A percentile compares a stretch with the other conserved stretches of the same genome.
These are phyloP conservation scores for Sorex araneus DNA, from an alignment of 2,113 vertebrate species.

Conservation along the genomic window DNA sequence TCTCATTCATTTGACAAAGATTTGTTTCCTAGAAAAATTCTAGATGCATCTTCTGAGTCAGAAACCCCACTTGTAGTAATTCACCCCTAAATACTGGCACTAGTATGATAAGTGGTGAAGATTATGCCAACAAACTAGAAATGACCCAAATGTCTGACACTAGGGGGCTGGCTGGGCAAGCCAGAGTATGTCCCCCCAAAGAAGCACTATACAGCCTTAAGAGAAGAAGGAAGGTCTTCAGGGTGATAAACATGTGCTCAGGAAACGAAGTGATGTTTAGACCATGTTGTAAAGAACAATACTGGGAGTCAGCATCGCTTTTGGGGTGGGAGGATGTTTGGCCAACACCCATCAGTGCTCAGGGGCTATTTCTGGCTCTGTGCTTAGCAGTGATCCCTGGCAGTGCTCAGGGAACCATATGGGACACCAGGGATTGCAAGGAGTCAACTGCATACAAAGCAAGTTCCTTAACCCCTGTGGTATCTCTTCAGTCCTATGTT, in stretches of 20 bases:
- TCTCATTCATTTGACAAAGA: constrained; percentile 51
- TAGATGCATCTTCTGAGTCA: constrained; percentile 38
- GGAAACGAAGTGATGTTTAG: neutral
- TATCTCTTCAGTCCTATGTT: too few species aligned
- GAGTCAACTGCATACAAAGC: too few species aligned
- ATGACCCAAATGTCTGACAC: neutral
- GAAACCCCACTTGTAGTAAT: constrained; percentile 57
- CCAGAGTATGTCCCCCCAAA: neutral
- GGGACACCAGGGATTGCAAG: too few species aligned
- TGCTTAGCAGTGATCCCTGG: too few species aligned
- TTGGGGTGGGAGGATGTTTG: too few species aligned
- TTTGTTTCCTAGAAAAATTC: constrained; percentile 68
- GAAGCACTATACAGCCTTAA: neutral
- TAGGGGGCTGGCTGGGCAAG: neutral
- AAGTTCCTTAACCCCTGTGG: too few species aligned
- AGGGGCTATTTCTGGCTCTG: too few species aligned
- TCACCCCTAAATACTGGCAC: neutral
- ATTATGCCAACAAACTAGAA: constrained; percentile 1
- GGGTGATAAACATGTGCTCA: neutral
- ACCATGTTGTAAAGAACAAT: neutral
- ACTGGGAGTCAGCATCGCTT: too few species aligned
- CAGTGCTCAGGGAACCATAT: too few species aligned
- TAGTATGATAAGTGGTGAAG: neutral
- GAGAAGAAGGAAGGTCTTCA: neutral
- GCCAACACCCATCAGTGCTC: too few species aligned